phyloP scores from a whole-genome alignment of 2,888 invertebrate genomes.

The Noctua pronuba region DNA sequence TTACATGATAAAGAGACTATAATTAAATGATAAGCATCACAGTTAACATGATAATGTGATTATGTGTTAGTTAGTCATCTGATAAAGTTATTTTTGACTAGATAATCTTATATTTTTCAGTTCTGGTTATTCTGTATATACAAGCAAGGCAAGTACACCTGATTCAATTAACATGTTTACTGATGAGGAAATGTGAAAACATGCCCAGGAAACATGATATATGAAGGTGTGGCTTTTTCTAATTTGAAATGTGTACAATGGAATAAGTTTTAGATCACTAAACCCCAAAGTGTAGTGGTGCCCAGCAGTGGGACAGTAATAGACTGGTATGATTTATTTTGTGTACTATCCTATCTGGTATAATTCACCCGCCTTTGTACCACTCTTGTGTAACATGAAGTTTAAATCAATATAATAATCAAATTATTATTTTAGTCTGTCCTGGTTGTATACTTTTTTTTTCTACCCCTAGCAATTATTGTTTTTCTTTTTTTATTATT shows the following conservation, averaged over 20 bases:
- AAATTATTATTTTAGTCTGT: too few relatives aligned
- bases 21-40: conserved; percentile 27
- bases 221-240: background rate
- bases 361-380: too few relatives aligned
- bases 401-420: too few relatives aligned
- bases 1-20: conserved; percentile 7
- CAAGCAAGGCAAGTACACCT: too few relatives aligned
- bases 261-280: background rate
- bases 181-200: background rate
- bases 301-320: background rate
- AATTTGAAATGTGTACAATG: background rate
- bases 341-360: background rate
- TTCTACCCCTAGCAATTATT: too few relatives aligned
- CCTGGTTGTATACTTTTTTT: too few relatives aligned
- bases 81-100: conserved; percentile 1
- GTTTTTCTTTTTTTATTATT: too few relatives aligned
- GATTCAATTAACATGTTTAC: background rate
- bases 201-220: background rate
- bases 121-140: too few relatives aligned
- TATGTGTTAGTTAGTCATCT: background rate
- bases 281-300: background rate
- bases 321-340: background rate
- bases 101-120: background rate
- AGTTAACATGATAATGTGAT: conserved; percentile 12
- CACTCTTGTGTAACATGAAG: too few relatives aligned